Base-by-base conservation (phyloP, 2,888 invertebrate genomes). In the Blomia tropicalis region DNA sequence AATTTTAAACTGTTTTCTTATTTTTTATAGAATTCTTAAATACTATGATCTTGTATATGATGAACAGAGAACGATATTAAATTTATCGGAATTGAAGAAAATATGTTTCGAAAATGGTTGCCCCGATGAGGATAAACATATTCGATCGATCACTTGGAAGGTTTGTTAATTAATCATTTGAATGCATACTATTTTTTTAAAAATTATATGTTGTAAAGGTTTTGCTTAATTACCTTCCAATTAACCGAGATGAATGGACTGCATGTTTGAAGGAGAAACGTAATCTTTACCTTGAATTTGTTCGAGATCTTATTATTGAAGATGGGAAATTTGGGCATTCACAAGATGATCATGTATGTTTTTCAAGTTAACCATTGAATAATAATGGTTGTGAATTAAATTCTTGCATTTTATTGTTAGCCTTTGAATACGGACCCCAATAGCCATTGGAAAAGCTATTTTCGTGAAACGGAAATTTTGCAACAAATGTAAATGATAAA, bases 381-480 rank as follows among this genome's bases (percentile, higher is more conserved):
- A 30, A n/a, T 5, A 31, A 47, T 56, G 29, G 29, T 56, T 56
- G 29, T 19, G 27, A 56, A 56, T 31, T 56, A n/a, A 30, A 23
- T 32, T 60, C 23, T 14, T 32, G n/a, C 2, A 36, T 11, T 36
- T 47, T 47, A 11, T 7, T 36, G n/a, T 25, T 29, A 98, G 80
- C 98, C 96, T 0, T 76, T 98, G 59, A 93, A 87, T 73, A 83
- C 87, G n/a, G 88, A 87, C 70, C 92, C 95, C 0, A 87, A 89
- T 69, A 93, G 93, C 72, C 84, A 89, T 56, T 98, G 98, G 98
- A 84, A 84, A 70, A 84, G 84, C 2, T 96, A 84, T 75, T 98
- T 98, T 75, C 88, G 86, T 73, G 96, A 98, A 74, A 98, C 98
- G 74, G 93, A 96, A 76, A 91, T 95, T 64, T 77, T 98, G 43